These are phyloP conservation scores for Lysandra bellargus DNA, from an alignment of 2,888 invertebrate species.

Conservation along the genomic window DNA sequence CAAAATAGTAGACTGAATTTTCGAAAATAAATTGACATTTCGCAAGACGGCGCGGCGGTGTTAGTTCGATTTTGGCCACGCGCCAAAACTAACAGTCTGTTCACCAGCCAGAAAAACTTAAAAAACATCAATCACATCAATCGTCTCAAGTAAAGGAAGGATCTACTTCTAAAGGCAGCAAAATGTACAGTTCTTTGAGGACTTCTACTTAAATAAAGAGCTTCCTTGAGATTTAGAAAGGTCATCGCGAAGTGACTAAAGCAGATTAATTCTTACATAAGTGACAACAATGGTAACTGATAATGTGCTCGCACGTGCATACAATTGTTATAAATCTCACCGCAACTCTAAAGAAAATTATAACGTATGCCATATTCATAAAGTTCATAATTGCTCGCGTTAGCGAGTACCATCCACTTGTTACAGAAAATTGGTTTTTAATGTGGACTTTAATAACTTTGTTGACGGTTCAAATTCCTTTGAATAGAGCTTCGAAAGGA, in stretches of 20 bases:
- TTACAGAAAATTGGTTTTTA: neutral
- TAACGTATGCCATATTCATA: neutral
- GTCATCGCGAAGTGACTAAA: neutral
- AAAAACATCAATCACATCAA: too few species aligned
- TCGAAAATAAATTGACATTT: too few species aligned
- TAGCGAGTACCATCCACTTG: neutral
- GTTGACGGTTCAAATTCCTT: neutral
- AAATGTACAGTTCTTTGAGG: neutral
- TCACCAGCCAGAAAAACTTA: too few species aligned
- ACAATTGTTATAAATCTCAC: neutral
- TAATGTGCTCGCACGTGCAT: neutral
- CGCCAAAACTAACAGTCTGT: too few species aligned
- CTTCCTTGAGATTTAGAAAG: neutral
- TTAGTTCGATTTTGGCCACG: too few species aligned
- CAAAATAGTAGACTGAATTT: too few species aligned
- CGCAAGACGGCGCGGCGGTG: too few species aligned
- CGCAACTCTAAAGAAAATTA: neutral
- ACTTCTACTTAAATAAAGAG: neutral
- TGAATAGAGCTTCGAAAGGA: neutral
- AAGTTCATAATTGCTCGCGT: neutral
- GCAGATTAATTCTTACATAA: conserved; percentile 1
- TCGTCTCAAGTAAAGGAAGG: too few species aligned
- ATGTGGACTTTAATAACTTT: neutral
- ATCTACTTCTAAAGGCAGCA: neutral
- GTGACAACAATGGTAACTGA: neutral